Evolutionary conservation across 1,140 invertebrate species (phyloP).

Genomic region (Nebria ingens): DNA sequence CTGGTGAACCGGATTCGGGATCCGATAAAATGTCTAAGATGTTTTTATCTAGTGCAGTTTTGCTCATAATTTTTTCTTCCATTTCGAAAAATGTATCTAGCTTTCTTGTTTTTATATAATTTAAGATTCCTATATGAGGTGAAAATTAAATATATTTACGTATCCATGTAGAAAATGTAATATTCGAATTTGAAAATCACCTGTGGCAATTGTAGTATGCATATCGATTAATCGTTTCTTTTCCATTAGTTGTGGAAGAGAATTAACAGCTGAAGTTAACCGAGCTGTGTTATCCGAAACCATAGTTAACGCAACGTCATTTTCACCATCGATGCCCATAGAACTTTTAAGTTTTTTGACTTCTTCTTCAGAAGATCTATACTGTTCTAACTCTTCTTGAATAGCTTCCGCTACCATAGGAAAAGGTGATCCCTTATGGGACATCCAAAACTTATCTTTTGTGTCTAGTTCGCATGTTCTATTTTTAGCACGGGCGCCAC

Average conservation of each 20-base stretch:
- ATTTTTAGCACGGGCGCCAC: conserved; percentile 59
- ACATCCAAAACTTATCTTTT: conserved; percentile 83
- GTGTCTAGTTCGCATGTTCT: conserved; percentile 85
- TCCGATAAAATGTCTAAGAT: conserved; percentile 77
- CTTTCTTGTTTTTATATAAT: conserved; percentile 82
- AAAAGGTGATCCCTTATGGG: conserved; percentile 93
- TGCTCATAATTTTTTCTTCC: conserved; percentile 95
- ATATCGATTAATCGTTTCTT: conserved; percentile 96
- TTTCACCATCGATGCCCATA: conserved; percentile 78
- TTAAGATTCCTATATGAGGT: conserved; percentile 65
- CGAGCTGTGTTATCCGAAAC: conserved; percentile 90
- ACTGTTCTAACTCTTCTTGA: conserved; percentile 94
- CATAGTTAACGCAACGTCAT: conserved; percentile 64
- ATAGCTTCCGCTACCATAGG: conserved; percentile 96
- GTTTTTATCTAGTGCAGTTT: conserved; percentile 60
- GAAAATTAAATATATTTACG: conserved; percentile 10
- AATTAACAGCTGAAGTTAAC: conserved; percentile 89
- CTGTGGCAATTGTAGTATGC: conserved; percentile 96
- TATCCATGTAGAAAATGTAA: conserved; percentile 10
- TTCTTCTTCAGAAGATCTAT: conserved; percentile 87
- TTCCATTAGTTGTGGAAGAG: conserved; percentile 90
- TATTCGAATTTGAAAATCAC: conserved; percentile 31
- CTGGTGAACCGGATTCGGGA: conserved; percentile 70
- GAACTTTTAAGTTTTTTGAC: conserved; percentile 88
- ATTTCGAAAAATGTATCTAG: conserved; percentile 95